Evolutionary conservation across 2,113 vertebrate genomes (phyloP), one percentile per base, ranked within the genome.

Genomic region (Strix aluco): DNA sequence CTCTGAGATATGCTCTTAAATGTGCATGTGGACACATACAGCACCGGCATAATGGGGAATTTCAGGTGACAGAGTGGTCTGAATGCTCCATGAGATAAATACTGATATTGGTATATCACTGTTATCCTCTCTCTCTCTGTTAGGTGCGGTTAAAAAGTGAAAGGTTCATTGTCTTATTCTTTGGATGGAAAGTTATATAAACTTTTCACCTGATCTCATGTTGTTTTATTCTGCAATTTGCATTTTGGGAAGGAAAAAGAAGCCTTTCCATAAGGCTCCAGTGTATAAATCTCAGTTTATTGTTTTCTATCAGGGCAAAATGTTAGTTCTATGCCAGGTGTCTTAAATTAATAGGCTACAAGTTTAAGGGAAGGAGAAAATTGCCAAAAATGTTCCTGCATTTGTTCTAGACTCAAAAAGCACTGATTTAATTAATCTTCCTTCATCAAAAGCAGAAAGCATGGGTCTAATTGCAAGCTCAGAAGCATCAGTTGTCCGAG

Each of bases 341-440:
- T 59, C 77, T 78, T 69, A 61, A 97, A 94, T 90, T 63, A 84
- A 89, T 46, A 47, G 34, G 29, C 70, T 89, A 17, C 19, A 62
- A 46, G 81, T 88, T 95, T 44, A 92, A 70, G 73, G 36, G 49
- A 40, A 93, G 79, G 87, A 34, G 94, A 90, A 96, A 93, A 97
- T n/a, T 84, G 91, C 73, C 69, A 62, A 59, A 90, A 87, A 92
- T 6, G 34, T 32, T 78, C 72, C 93, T 65, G 73, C 70, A 71
- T 96, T 96, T 95, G 61, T 97, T 93, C 70, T 27, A 51, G 44
- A n/a, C 84, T 94, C 80, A 86, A 94, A 96, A 92, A 94, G 67
- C 73, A 38, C 77, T 92, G 91, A 94, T 96, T 97, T 97, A 94
- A 95, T 98, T 97, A 97, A 96, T 98, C 72, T 97, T 34, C 81